Evolutionary conservation across 2,113 vertebrate genomes (phyloP), one percentile per base, ranked within the genome.

Genomic region (Elephas maximus): DNA sequence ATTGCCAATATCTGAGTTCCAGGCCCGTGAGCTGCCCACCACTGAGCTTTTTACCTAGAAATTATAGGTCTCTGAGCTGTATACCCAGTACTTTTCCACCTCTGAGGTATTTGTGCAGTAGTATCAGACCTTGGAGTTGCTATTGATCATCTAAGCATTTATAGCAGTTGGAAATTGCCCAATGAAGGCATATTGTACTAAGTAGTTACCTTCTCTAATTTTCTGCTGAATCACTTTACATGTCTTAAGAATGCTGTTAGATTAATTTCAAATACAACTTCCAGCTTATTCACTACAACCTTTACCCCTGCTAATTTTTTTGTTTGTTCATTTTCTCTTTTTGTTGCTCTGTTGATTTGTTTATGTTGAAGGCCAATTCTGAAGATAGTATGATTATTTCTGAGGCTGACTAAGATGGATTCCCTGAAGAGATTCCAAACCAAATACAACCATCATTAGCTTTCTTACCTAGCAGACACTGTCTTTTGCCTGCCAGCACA

Each of bases 51-150:
- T 77, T 79, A 65, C 79, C 33, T 41, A 84, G 95, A 91, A 93
- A 30, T 6, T 89, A 91, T 21, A 17, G 1, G 8, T 92, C 93
- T 63, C 63, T 94, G 69, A 93, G 65, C 44, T 91, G 10, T 62
- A n/a, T 96, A 48, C 96, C 96, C 2, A 84, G 93, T 45, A 90
- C 93, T 21, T 98, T 98, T 33, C 97, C 97, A 12, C 97, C 97
- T 67, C 63, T 97, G 92, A 97, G 97, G n/a, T 98, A 97, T 79
- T 90, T 98, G 41, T 95, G 80, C 45, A 90, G 95, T 21, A 57
- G 92, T 17, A 93, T 23, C 57, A 93, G 96, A 65, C 74, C 97
- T 90, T 79, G 97, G 67, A 79, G 18, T 74, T 96, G 78, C 51
- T 97, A 73, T 45, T 90, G 71, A 98, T 53, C 26, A 74, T 45